These are phyloP conservation scores for Holacanthella duospinosa DNA, from an alignment of 2,888 invertebrate genomes.

Conservation along the genomic window DNA sequence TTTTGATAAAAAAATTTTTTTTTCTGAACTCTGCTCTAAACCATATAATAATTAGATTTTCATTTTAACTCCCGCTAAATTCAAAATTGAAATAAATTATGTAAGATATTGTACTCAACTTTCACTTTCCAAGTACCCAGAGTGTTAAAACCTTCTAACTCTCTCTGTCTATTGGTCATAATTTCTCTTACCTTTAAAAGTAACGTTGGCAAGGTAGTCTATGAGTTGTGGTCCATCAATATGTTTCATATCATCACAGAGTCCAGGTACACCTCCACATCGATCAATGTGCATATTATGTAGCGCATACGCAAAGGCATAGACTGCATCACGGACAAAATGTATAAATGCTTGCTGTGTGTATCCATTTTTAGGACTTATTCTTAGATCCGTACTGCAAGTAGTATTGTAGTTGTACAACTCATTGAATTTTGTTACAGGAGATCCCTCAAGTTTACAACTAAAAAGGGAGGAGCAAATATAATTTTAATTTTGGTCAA, in stretches of 20 bases:
- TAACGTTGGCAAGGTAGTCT: constrained; percentile 44
- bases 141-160: too few relatives aligned
- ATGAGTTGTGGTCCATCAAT: constrained; percentile 43
- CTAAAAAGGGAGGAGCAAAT: constrained; percentile 8
- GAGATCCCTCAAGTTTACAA: constrained; percentile 8
- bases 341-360: constrained; percentile 45
- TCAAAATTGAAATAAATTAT: too few relatives aligned
- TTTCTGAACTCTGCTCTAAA: too few relatives aligned
- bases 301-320: constrained; percentile 48
- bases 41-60: too few relatives aligned
- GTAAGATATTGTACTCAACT: too few relatives aligned
- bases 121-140: too few relatives aligned
- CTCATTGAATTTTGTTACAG: constrained; percentile 14
- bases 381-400: constrained; percentile 3
- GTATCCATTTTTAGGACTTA: constrained; percentile 37
- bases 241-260: constrained; percentile 43
- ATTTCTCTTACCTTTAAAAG: constrained; percentile 44
- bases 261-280: constrained; percentile 42
- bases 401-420: constrained; percentile 5
- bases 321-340: constrained; percentile 48
- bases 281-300: constrained; percentile 43
- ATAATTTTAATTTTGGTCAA: too few relatives aligned
- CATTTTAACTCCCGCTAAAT: too few relatives aligned
- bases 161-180: too few relatives aligned
- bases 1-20: too few relatives aligned